These are phyloP conservation scores for Platysternon megacephalum DNA, from an alignment of 2,113 vertebrate species.

Conservation along the genomic window DNA sequence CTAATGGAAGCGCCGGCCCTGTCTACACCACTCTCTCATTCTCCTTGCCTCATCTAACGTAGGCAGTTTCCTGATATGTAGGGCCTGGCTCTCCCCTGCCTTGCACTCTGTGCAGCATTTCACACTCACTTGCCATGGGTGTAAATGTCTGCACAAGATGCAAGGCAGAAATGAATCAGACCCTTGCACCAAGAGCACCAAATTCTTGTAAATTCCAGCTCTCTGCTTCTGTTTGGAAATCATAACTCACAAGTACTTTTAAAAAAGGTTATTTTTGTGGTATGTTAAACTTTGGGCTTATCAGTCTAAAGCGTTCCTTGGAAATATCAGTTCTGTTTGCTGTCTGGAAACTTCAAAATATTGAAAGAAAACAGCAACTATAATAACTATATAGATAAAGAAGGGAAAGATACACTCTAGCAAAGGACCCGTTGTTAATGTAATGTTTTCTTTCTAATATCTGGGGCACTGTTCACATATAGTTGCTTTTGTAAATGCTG, in stretches of 20 bases:
- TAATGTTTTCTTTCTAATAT: constrained; percentile 63
- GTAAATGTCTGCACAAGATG: not conserved
- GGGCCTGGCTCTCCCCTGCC: not conserved
- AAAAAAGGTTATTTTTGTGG: not conserved
- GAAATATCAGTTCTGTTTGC: constrained; percentile 40
- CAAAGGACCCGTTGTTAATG: constrained; percentile 60
- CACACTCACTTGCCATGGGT: not conserved
- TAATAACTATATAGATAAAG: constrained; percentile 46
- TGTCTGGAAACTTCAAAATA: constrained; percentile 49
- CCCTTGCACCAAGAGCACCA: not conserved
- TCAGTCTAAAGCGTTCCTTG: not conserved
- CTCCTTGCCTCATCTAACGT: not conserved
- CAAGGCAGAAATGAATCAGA: not conserved
- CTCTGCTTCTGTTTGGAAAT: not conserved
- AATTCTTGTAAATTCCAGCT: not conserved
- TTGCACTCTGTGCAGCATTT: not conserved
- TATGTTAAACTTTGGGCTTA: not conserved
- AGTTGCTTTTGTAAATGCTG: constrained; percentile 60
- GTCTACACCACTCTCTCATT: not conserved
- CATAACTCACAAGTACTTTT: not conserved
- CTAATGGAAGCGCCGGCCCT: too few species aligned
- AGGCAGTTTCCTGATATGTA: not conserved
- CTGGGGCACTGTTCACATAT: constrained; percentile 59
- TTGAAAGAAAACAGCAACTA: constrained; percentile 65
- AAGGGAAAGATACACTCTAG: constrained; percentile 61